These are phyloP conservation scores for Pangasius krempfi DNA, from an alignment of 2,797 vertebrate genomes.

Conservation along the genomic window DNA sequence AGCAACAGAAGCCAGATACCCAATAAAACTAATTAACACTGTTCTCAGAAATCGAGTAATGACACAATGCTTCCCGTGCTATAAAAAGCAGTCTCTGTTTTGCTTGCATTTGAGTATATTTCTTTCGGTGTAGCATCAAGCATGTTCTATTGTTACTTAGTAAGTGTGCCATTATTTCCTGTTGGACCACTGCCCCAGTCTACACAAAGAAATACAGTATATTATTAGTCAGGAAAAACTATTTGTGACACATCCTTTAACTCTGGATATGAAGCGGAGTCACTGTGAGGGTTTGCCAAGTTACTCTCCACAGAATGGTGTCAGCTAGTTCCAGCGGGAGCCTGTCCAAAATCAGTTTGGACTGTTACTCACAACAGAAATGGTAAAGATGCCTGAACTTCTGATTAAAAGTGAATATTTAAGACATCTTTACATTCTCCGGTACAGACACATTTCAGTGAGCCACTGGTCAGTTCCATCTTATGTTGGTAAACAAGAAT, in stretches of 20 bases:
- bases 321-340: constrained; percentile 20
- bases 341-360: neutral
- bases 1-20: constrained; percentile 12
- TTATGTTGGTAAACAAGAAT: constrained; percentile 43
- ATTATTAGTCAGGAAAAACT: constrained; percentile 24
- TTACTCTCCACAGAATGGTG: constrained; percentile 22
- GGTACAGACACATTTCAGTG: neutral
- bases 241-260: constrained; percentile 28
- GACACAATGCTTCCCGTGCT: neutral
- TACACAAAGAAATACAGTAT: constrained; percentile 22
- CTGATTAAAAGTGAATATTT: neutral
- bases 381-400: neutral
- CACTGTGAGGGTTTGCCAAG: constrained; percentile 19
- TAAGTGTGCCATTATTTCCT: neutral
- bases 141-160: constrained; percentile 3
- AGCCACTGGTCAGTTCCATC: constrained; percentile 39
- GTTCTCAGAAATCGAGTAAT: neutral
- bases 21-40: neutral
- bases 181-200: neutral
- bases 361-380: neutral
- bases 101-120: neutral
- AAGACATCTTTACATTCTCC: neutral
- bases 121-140: neutral
- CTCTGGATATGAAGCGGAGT: neutral
- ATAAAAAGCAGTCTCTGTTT: neutral